phyloP scores from a whole-genome alignment of 2,888 invertebrate genomes.

The Epicampocera succincta region DNA sequence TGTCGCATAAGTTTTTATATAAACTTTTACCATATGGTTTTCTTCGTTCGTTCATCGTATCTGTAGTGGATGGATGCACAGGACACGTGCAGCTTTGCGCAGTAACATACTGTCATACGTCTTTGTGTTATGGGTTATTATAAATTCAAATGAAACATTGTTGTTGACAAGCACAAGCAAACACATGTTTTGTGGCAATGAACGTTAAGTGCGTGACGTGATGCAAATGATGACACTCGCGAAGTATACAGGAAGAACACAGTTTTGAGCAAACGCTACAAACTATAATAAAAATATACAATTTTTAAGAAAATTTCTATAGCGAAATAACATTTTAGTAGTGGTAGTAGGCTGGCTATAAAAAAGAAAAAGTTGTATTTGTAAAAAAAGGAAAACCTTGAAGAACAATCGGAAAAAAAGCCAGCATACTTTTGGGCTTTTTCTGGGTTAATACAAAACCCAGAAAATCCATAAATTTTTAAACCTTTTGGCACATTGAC shows the following conservation, averaged over 20 bases:
- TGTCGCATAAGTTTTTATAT: too few relatives aligned
- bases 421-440: slow-evolving; percentile 30
- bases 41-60: neutral
- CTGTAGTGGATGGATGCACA: neutral
- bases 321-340: neutral
- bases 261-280: neutral
- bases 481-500: slow-evolving; percentile 43
- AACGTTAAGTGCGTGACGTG: slow-evolving; percentile 36
- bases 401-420: neutral
- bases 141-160: slow-evolving; percentile 33
- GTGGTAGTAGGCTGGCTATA: too few relatives aligned
- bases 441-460: too few relatives aligned
- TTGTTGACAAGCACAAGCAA: slow-evolving; percentile 7
- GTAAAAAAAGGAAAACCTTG: neutral
- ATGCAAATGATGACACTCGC: slow-evolving; percentile 23
- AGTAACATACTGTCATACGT: neutral
- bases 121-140: slow-evolving; percentile 7
- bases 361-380: neutral
- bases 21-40: too few relatives aligned
- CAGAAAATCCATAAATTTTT: neutral
- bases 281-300: neutral
- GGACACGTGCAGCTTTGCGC: slow-evolving; percentile 26
- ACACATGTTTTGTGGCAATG: slow-evolving; percentile 17
- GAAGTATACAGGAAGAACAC: neutral
- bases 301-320: neutral